Evolutionary conservation across 2,797 vertebrate species (phyloP).

Genomic region (Sebastiscus albofasciatus): DNA sequence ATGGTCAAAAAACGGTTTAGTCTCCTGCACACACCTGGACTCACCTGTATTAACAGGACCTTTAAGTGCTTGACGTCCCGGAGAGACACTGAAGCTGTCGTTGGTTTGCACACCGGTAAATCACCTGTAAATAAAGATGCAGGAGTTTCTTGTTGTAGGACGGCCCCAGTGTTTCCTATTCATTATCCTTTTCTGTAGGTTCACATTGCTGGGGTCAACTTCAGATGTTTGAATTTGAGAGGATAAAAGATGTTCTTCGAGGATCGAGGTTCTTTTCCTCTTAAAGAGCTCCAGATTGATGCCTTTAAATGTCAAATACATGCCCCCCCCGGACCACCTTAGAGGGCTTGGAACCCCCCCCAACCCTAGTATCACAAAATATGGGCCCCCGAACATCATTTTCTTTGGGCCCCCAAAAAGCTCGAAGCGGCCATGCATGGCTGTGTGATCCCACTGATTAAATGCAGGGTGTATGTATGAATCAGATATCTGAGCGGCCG

Average conservation of each 20-base stretch:
- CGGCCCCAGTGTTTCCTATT: too few relatives aligned
- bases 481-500: constrained; percentile 62
- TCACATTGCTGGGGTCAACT: not conserved
- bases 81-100: too few relatives aligned
- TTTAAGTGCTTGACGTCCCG: too few relatives aligned
- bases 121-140: too few relatives aligned
- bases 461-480: constrained; percentile 51
- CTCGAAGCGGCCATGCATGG: not conserved
- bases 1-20: too few relatives aligned
- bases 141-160: too few relatives aligned
- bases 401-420: not conserved
- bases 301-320: not conserved
- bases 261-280: not conserved
- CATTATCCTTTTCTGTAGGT: not conserved
- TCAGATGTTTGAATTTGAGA: not conserved
- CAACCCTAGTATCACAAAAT: not conserved
- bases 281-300: not conserved
- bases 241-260: not conserved
- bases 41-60: too few relatives aligned
- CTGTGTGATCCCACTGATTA: constrained; percentile 55
- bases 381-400: not conserved
- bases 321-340: not conserved
- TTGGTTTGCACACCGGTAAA: too few relatives aligned
- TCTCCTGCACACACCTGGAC: too few relatives aligned
- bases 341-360: not conserved